Evolutionary conservation across 1,140 invertebrate species (phyloP).

Genomic region (Zaprionus taronus): DNA sequence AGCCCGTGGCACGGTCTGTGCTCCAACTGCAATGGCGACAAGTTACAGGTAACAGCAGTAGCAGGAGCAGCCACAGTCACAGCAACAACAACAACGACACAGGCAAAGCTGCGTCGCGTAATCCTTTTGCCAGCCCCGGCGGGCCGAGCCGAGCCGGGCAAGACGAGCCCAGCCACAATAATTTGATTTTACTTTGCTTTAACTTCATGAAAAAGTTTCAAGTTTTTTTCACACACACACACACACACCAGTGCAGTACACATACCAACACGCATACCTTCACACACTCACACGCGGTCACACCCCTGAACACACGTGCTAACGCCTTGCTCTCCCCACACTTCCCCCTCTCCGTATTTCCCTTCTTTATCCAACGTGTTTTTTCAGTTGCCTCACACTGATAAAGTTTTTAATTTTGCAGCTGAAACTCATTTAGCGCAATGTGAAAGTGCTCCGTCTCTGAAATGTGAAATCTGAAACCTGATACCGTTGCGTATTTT

Average conservation of each 20-base stretch:
- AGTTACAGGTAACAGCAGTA: slow-evolving; percentile 58
- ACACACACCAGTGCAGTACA: slow-evolving; percentile 5
- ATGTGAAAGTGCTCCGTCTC: slow-evolving; percentile 68
- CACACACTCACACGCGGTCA: slow-evolving; percentile 34
- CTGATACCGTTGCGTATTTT: slow-evolving; percentile 67
- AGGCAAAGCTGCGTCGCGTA: slow-evolving; percentile 39
- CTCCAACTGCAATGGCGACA: slow-evolving; percentile 71
- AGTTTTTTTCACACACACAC: slow-evolving; percentile 70
- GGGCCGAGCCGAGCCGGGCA: neutral
- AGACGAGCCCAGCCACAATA: slow-evolving; percentile 70
- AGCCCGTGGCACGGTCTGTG: slow-evolving; percentile 31
- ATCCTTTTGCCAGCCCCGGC: slow-evolving; percentile 72
- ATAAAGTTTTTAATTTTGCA: slow-evolving; percentile 82
- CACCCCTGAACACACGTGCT: slow-evolving; percentile 40
- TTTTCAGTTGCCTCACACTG: slow-evolving; percentile 40
- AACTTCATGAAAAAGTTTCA: slow-evolving; percentile 82
- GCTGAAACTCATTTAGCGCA: slow-evolving; percentile 81
- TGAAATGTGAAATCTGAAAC: slow-evolving; percentile 62
- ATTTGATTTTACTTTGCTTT: slow-evolving; percentile 83
- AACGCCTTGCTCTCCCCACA: slow-evolving; percentile 1
- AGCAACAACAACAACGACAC: slow-evolving; percentile 17
- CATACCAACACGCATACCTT: neutral
- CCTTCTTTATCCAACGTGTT: neutral
- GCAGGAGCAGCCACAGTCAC: neutral
- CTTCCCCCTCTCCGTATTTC: neutral